Base-by-base conservation (phyloP, 2,888 invertebrate species). In the Yponomeuta malinellus region DNA sequence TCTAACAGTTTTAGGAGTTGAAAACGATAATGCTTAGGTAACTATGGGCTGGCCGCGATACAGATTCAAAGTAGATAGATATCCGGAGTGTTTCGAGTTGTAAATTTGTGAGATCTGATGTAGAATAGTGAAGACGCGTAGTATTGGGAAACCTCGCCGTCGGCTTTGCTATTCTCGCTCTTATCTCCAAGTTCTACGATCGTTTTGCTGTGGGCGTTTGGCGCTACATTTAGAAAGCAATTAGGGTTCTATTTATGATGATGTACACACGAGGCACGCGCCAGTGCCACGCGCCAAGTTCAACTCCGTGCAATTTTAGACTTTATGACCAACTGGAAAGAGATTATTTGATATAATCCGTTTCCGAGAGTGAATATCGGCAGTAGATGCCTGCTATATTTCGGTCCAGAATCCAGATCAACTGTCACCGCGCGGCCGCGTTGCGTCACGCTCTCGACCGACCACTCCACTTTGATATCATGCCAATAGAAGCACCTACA, bases 181-280 rank as follows among this genome's bases (percentile, higher is more conserved):
- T 59, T 59, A 59, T 15, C 12, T 15, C 52, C 52, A 59, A 15
- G 52, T 59, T 15, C 52, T 12, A 59, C 12, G 52, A 59, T 59
- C 52, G 15, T 15, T 12, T 59, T 59, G 15, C 15, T 59, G 12
- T 59, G 15, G 15, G 52, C 52, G 43, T 43, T 43, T 43, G 43
- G 43, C 43, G 43, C 43, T 43, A 43, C 43, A 43, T 59, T 15
- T 59, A 59, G 52, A 59, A 59, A 59, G 15, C 52, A 59, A 59
- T 59, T 59, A 59, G 52, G 52, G 8, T 59, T 59, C 52, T 59
- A 59, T 59, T 59, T 59, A 59, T 59, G 52, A 59, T 59, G 52
- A 59, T 59, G 52, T 59, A 59, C 52, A 59, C 52, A 59, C 52
- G 52, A 59, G 15, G 15, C 52, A 59, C 52, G 52, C 52, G 52